Base-by-base conservation (phyloP, 1,140 invertebrate genomes). In the Penaeus japonicus region DNA sequence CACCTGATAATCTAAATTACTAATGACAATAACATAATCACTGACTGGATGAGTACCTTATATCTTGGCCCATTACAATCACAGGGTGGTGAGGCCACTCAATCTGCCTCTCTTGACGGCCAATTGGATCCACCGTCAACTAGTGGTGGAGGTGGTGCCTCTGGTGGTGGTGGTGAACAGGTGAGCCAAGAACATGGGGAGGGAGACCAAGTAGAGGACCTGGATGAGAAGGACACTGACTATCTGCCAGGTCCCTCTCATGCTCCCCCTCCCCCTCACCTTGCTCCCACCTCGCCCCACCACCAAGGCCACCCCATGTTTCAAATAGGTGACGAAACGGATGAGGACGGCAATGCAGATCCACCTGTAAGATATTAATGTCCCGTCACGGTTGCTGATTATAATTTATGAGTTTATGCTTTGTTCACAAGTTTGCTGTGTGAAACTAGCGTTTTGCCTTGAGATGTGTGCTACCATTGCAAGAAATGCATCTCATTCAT, bases 221-320 rank as follows among this genome's bases (percentile, higher is more conserved):
- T 54, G 62, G 53, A 27, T n/a, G 80, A 30, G 59, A 80, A 81
- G 35, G 86, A n/a, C 3, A 70, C 15, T 39, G 86, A 59, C 30
- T 12, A 24, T 53, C 59, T 87, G 85, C 86, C 86, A 54, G 86
- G 86, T 22, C 86, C 86, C 4, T 88, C 86, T n/a, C 86, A 88
- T 88, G 86, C 86, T 54, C 86, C 86, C 15, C 86, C 86, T 88
- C 86, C 86, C 39, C 86, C 86, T 57, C 86, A 88, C 79, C 86
- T 88, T 53, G 86, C 86, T 55, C 86, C 86, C 20, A 73, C 86
- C 39, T 88, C 86, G 53, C 86, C 86, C 39, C 86, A 54, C 62
- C 85, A 81, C 57, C 78, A 82, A 47, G 85, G 78, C 18, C 85
- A 65, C 70, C 78, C 85, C 32, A 59, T 30, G 79, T 83, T 35